phyloP scores from a whole-genome alignment of 2,888 invertebrate genomes.

The Microctonus hyperodae region DNA sequence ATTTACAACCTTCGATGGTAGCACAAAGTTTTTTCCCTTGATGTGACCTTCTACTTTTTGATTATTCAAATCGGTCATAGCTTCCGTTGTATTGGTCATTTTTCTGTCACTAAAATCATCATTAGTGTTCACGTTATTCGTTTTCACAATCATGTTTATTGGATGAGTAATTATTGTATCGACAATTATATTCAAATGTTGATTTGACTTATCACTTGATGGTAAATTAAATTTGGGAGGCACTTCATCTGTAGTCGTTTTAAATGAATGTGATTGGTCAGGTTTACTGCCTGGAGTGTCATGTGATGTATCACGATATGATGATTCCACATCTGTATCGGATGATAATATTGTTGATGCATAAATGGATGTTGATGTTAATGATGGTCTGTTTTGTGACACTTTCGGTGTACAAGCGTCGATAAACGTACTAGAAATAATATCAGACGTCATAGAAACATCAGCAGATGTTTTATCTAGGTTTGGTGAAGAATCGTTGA shows the following conservation, averaged over 20 bases:
- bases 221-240: too few species aligned
- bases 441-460: constrained; percentile 11
- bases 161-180: neutral
- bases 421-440: constrained; percentile 23
- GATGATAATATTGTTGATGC: constrained; percentile 46
- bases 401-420: constrained; percentile 11
- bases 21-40: constrained; percentile 19
- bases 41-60: constrained; percentile 19
- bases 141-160: neutral
- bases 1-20: neutral
- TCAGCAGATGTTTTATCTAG: constrained; percentile 15
- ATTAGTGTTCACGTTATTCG: constrained; percentile 25
- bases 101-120: constrained; percentile 18
- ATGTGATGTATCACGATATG: neutral
- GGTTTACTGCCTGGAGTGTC: neutral
- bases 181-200: neutral
- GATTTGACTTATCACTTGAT: neutral
- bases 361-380: constrained; percentile 37
- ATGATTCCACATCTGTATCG: constrained; percentile 45
- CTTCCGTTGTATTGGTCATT: neutral
- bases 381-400: constrained; percentile 11
- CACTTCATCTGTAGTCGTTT: too few species aligned
- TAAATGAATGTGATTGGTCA: too few species aligned
- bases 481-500: constrained; percentile 19
- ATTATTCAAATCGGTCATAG: neutral